phyloP scores from a whole-genome alignment of 2,797 vertebrate genomes.

The Pampus argenteus region DNA sequence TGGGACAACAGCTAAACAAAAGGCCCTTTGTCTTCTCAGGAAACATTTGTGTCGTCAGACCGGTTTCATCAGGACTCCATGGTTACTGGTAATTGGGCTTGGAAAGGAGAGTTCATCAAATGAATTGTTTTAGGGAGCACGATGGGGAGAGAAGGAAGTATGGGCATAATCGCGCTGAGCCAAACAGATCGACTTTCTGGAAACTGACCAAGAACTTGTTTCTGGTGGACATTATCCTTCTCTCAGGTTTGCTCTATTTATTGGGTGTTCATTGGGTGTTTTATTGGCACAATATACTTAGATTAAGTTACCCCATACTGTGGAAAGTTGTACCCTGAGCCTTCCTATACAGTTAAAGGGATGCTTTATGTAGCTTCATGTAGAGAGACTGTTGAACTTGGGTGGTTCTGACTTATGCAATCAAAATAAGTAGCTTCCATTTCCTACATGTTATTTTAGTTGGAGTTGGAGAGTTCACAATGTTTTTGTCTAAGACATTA shows the following conservation, averaged over 20 bases:
- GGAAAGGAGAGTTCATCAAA: slow-evolving; percentile 50
- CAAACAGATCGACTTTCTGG: slow-evolving; percentile 15
- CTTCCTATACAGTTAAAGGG: not conserved
- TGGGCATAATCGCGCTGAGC: not conserved
- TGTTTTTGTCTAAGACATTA: no score
- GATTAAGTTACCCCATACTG: slow-evolving; percentile 7
- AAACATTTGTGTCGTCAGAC: slow-evolving; percentile 55
- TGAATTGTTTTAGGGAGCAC: slow-evolving; percentile 46
- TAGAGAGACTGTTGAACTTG: not conserved
- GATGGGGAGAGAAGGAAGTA: slow-evolving; percentile 2
- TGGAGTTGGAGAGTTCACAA: no score
- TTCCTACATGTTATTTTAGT: no score
- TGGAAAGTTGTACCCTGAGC: not conserved
- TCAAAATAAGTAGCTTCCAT: not conserved
- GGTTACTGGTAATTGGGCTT: slow-evolving; percentile 64
- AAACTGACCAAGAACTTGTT: slow-evolving; percentile 23
- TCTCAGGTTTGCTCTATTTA: slow-evolving; percentile 18
- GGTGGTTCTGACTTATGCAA: not conserved
- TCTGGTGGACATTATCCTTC: slow-evolving; percentile 6
- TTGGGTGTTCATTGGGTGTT: slow-evolving; percentile 47
- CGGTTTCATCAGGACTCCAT: slow-evolving; percentile 63
- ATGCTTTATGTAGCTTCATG: no score
- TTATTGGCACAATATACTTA: slow-evolving; percentile 25
- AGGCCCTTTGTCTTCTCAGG: slow-evolving; percentile 60
- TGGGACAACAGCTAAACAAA: slow-evolving; percentile 49